A percentile compares a stretch with the other conserved stretches of the same genome.
Evolutionary conservation across 2,113 vertebrate genomes (phyloP).

Genomic region (Melanerpes aurifrons): DNA sequence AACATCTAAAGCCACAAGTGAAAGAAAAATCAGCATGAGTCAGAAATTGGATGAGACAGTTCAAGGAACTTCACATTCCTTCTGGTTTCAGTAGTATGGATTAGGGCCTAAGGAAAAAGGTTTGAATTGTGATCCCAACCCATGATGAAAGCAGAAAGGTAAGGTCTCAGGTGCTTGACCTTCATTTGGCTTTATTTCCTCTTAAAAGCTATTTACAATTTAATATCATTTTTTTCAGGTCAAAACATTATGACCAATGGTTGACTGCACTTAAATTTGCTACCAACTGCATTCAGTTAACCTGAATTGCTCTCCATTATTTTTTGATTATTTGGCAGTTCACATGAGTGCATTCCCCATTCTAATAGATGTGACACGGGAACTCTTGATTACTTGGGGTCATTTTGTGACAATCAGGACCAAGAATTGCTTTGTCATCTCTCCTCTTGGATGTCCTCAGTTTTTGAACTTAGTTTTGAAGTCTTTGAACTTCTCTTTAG

Average conservation of each 20-base stretch:
- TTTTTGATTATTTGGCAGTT: background rate
- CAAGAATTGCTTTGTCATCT: background rate
- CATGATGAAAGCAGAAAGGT: background rate
- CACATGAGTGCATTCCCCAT: background rate
- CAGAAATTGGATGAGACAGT: background rate
- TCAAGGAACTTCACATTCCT: background rate
- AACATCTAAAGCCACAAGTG: background rate
- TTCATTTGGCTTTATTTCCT: background rate
- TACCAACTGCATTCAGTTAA: background rate
- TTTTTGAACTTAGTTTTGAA: background rate
- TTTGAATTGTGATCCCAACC: background rate
- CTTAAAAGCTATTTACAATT: background rate
- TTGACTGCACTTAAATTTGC: background rate
- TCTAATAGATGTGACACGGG: background rate
- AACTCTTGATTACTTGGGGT: background rate
- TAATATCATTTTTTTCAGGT: background rate
- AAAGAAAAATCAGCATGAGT: background rate
- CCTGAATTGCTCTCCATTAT: background rate
- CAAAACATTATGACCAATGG: background rate
- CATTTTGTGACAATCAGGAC: background rate
- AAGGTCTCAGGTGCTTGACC: background rate
- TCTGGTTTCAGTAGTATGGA: background rate
- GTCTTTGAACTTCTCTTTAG: background rate
- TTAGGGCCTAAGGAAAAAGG: background rate
- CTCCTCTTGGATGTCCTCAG: background rate